These are phyloP conservation scores for Chamaetylas fuelleborni DNA, from an alignment of 2,113 vertebrate species.

Conservation along the genomic window DNA sequence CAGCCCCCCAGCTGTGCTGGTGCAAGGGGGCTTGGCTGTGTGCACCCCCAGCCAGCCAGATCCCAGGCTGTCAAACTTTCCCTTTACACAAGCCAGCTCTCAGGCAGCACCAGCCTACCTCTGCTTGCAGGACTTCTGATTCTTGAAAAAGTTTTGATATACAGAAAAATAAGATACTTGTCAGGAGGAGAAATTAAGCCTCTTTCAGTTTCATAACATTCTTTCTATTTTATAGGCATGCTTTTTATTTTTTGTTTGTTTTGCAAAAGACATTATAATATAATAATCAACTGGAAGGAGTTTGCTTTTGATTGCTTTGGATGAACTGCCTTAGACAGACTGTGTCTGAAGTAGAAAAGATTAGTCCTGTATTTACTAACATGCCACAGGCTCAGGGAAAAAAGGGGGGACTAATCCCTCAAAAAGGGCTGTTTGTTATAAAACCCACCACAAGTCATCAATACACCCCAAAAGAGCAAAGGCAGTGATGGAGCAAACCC, in stretches of 20 bases:
- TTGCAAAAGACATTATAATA: background rate
- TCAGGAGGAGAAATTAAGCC: background rate
- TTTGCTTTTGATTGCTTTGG: background rate
- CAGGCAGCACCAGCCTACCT: background rate
- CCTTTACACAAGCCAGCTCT: background rate
- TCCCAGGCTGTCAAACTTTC: background rate
- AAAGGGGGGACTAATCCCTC: background rate
- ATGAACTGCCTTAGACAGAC: background rate
- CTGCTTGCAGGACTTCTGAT: background rate
- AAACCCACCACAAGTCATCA: conserved; percentile 42
- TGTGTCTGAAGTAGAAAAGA: background rate
- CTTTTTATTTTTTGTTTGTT: background rate
- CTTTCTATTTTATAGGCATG: background rate
- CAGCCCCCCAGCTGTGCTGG: background rate
- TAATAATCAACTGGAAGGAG: background rate
- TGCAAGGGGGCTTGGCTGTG: accelerated
- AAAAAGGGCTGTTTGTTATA: conserved; percentile 28
- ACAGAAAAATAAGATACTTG: conserved; percentile 18
- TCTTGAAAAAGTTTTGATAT: background rate
- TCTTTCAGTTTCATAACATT: background rate
- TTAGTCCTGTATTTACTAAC: conserved; percentile 7
- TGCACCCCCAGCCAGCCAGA: background rate
- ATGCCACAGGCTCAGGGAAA: background rate
- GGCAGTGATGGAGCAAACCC: background rate
- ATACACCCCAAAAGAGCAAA: conserved; percentile 26